phyloP scores from a whole-genome alignment of 2,888 invertebrate species.

The Andrena fulva region DNA sequence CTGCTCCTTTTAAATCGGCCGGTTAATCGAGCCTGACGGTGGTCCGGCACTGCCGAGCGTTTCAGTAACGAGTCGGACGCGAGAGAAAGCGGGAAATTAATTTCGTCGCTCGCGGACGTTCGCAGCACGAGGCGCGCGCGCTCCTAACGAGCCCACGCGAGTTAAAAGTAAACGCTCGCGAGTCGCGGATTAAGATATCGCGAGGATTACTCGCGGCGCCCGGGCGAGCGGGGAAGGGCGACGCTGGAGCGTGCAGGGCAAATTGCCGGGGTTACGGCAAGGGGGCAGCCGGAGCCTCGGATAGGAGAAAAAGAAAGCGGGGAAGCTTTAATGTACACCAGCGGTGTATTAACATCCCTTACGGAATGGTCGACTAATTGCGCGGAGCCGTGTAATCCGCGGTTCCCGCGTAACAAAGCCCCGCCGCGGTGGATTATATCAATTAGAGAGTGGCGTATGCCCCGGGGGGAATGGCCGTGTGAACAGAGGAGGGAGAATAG shows the following conservation, averaged over 20 bases:
- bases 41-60: slow-evolving; percentile 12
- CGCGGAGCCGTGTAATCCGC: slow-evolving; percentile 67
- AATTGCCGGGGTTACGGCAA: neutral
- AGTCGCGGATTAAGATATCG: slow-evolving; percentile 69
- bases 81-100: slow-evolving; percentile 56
- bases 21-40: slow-evolving; percentile 22
- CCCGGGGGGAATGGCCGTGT: slow-evolving; percentile 28
- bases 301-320: slow-evolving; percentile 7
- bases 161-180: slow-evolving; percentile 58
- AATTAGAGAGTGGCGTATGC: slow-evolving; percentile 57
- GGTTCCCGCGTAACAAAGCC: slow-evolving; percentile 68
- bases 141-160: slow-evolving; percentile 61
- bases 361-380: slow-evolving; percentile 66
- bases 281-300: neutral
- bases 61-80: slow-evolving; percentile 58
- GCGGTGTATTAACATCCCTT: slow-evolving; percentile 65
- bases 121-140: slow-evolving; percentile 51
- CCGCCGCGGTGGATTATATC: slow-evolving; percentile 69
- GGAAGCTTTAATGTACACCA: slow-evolving; percentile 53
- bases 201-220: slow-evolving; percentile 53
- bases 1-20: slow-evolving; percentile 5
- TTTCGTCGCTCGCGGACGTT: slow-evolving; percentile 54
- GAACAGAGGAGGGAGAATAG: slow-evolving; percentile 14
- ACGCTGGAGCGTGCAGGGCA: neutral
- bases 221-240: neutral